Base-by-base conservation (phyloP, 2,888 invertebrate genomes). In the Oeneis ivallda region DNA sequence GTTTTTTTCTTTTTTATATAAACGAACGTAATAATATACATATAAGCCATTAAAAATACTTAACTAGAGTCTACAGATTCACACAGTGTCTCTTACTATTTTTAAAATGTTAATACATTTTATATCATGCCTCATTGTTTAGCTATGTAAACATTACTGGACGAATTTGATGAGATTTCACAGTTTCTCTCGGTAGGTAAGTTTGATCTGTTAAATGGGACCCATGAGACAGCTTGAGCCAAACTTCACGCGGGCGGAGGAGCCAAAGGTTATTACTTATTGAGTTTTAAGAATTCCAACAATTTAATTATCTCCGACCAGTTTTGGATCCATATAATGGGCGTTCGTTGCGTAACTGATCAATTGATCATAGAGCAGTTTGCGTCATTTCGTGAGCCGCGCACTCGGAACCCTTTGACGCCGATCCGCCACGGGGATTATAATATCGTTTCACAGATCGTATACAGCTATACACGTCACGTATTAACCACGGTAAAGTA, bases 361-460 rank as follows among this genome's bases (percentile, higher is more conserved):
- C 45, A 57, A 57, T 34, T 34, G 58, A 56, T 58, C 45, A 58
- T 47, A 58, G 47, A 47, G 56, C 41, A 41, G 57, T 15, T 66
- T 63, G 63, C 53, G 34, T 63, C 58, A 62, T 62, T 41, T 10
- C 15, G 39, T 63, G 63, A 63, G 53, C 62, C 62, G 45, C 45
- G 3, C 26, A 64, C 52, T 47, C 19, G 13, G 17, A 9, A 59
- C 52, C 45, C 56, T 54, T 64, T 60, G 50, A 57, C 17, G 57
- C 50, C 37, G 19, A 67, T 50, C 15, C 41, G 43, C 11, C 13
- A 54, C 37, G 54, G 53, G 47, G 60, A 53, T 65, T 60, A 56
- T 47, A 53, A 11, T 37, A 11, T 37, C 8, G 6, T 56, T 11
- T 4, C 26, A 26, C 26, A 26, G 26, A 26, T 2, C 2, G 47